Percentiles rank a stretch among this genome's conserved stretches.
phyloP scores from a whole-genome alignment of 2,113 vertebrate genomes.

The Coptodon bakossiorum region DNA sequence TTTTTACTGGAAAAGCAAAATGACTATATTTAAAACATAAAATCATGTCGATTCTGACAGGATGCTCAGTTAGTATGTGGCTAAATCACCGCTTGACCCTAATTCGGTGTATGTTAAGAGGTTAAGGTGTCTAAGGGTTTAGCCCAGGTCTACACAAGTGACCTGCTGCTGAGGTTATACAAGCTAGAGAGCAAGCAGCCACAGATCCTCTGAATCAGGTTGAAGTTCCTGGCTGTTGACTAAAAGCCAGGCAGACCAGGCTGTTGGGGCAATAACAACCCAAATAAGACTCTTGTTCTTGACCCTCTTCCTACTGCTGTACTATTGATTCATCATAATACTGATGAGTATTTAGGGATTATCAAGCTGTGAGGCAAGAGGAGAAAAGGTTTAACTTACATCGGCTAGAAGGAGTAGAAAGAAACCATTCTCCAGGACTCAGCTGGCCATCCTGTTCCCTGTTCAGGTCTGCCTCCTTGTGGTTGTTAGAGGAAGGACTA shows the following conservation, averaged over 20 bases:
- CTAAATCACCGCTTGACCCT: not conserved
- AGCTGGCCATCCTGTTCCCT: slow-evolving; percentile 76
- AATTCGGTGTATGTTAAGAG: not conserved
- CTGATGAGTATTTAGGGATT: not conserved
- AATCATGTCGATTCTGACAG: fast-evolving
- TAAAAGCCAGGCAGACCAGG: not conserved
- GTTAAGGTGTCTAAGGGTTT: fast-evolving
- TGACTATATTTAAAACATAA: not conserved
- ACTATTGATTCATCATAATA: not conserved
- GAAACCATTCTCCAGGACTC: slow-evolving; percentile 66
- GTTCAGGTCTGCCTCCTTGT: slow-evolving; percentile 70
- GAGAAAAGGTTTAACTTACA: slow-evolving; percentile 64
- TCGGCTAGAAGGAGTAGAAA: slow-evolving; percentile 66
- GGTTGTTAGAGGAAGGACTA: slow-evolving; percentile 75
- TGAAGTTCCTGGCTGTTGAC: not conserved
- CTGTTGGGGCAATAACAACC: not conserved
- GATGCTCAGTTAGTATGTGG: not conserved
- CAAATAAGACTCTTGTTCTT: not conserved
- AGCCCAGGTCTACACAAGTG: not conserved
- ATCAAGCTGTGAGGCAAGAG: not conserved
- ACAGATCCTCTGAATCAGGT: not conserved
- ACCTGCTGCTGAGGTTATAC: not conserved
- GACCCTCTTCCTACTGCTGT: not conserved
- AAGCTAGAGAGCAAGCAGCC: not conserved
- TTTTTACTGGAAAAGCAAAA: not conserved